Evolutionary conservation across 1,140 invertebrate genomes (phyloP).

Genomic region (Tetramorium alpestre): DNA sequence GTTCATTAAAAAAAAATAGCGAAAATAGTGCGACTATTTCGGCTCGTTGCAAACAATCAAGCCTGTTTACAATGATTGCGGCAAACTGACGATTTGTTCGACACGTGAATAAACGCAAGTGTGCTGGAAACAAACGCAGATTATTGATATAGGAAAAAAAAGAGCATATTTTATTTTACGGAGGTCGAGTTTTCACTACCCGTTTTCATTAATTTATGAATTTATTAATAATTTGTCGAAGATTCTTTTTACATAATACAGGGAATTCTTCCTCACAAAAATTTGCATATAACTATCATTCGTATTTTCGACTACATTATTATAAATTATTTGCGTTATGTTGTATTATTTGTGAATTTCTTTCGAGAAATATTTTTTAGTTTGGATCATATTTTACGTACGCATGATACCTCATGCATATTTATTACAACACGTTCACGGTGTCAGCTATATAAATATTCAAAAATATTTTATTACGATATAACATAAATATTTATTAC

Average conservation of each 20-base stretch:
- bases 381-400: background rate
- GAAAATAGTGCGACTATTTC: background rate
- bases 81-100: background rate
- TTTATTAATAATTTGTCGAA: background rate
- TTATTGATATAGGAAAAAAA: background rate
- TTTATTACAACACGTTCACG: background rate
- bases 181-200: background rate
- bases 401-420: background rate
- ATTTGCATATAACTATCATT: background rate
- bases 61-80: background rate
- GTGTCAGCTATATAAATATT: slow-evolving; percentile 19
- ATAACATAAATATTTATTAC: background rate
- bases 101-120: background rate
- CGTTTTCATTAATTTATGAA: background rate
- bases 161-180: background rate
- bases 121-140: background rate
- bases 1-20: no score
- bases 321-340: background rate
- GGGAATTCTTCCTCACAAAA: background rate
- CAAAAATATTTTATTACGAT: background rate
- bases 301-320: background rate
- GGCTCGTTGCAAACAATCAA: background rate
- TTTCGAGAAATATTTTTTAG: background rate
- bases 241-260: background rate
- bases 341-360: background rate